Evolutionary conservation across 1,140 invertebrate species (phyloP).

Genomic region (Brachionus sp.): DNA sequence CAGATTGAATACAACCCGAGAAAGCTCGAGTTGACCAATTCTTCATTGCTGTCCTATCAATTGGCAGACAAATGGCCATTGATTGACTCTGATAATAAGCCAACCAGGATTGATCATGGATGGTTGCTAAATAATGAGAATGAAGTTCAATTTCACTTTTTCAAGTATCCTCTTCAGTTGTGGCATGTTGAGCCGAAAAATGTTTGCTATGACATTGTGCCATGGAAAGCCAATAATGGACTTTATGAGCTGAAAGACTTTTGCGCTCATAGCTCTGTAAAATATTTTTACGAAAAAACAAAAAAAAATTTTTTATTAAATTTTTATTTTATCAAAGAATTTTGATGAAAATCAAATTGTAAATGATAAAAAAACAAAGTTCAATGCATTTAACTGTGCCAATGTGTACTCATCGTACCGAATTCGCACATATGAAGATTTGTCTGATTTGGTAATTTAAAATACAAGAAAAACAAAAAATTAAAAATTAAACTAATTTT

Average conservation of each 20-base stretch:
- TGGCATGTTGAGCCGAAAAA: background rate
- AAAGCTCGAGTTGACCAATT: background rate
- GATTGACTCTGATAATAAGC: background rate
- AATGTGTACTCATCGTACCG: slow-evolving; percentile 21
- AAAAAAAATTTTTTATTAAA: background rate
- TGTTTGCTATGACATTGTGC: slow-evolving; percentile 19
- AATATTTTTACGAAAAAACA: background rate
- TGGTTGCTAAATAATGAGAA: slow-evolving; percentile 32
- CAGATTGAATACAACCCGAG: slow-evolving; percentile 24
- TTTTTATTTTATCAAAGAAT: background rate
- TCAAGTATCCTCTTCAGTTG: slow-evolving; percentile 18
- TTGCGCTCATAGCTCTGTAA: background rate
- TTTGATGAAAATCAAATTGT: slow-evolving; percentile 38
- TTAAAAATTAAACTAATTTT: background rate
- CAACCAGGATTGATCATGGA: background rate
- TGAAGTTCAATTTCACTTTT: slow-evolving; percentile 43
- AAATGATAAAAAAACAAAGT: slow-evolving; percentile 20
- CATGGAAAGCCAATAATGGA: slow-evolving; percentile 35
- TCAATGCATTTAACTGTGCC: slow-evolving; percentile 4
- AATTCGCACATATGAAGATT: slow-evolving; percentile 6
- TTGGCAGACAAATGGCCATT: slow-evolving; percentile 29
- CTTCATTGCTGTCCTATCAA: background rate
- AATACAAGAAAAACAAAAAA: slow-evolving; percentile 6
- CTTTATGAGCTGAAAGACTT: slow-evolving; percentile 12
- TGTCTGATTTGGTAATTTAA: slow-evolving; percentile 15